Conservation (phyloP, 1,140 invertebrate species). For the Nomia melanderi region DNA sequence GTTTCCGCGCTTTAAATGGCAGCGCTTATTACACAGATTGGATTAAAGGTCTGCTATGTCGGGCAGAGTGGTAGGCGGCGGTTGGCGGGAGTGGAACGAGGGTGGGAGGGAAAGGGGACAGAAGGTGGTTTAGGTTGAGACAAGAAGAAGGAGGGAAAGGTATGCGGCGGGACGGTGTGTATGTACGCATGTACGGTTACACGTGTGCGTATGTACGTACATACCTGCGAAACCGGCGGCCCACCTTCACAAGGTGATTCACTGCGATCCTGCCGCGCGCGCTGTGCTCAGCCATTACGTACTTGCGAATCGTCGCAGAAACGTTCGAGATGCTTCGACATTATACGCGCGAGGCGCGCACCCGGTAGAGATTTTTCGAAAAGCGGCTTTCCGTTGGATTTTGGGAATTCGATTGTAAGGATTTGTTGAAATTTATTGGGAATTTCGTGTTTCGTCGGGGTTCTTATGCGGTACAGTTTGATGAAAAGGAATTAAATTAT, state of each 20-base stretch:
- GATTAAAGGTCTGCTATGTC: slow-evolving; percentile 74
- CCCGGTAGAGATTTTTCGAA: too few relatives aligned
- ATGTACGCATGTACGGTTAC: slow-evolving; percentile 49
- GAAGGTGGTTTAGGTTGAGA: slow-evolving; percentile 67
- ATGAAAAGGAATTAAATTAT: too few relatives aligned
- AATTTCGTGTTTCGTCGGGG: too few relatives aligned
- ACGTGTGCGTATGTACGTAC: slow-evolving; percentile 45
- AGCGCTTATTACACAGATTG: slow-evolving; percentile 70
- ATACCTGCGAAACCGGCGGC: slow-evolving; percentile 61
- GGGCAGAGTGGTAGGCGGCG: slow-evolving; percentile 55
- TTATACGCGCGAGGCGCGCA: background rate
- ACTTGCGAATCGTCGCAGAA: slow-evolving; percentile 56
- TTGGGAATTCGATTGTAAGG: too few relatives aligned
- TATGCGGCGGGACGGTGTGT: slow-evolving; percentile 59
- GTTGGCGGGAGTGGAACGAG: slow-evolving; percentile 6
- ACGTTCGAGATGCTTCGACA: slow-evolving; percentile 37
- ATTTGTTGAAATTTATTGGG: too few relatives aligned
- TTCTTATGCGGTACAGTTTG: too few relatives aligned
- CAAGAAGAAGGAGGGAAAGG: slow-evolving; percentile 67
- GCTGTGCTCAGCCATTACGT: slow-evolving; percentile 65
- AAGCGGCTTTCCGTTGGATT: too few relatives aligned
- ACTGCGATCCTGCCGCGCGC: slow-evolving; percentile 65
- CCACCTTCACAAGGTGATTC: slow-evolving; percentile 77
- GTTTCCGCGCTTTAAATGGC: slow-evolving; percentile 68
- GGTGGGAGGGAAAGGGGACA: background rate